Evolutionary conservation across 2,113 vertebrate genomes (phyloP).

Genomic region (Barbus barbus): DNA sequence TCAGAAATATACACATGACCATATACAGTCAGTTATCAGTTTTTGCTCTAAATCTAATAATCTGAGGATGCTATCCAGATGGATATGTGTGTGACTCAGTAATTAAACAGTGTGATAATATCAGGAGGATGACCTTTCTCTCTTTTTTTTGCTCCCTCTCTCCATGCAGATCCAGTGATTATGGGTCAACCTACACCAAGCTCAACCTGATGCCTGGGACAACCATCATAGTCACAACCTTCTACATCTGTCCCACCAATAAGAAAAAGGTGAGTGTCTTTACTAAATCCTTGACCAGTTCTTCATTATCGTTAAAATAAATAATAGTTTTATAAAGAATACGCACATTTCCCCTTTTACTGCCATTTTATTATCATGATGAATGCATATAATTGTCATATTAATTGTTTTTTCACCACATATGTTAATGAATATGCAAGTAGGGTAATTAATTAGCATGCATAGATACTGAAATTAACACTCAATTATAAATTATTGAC

Average conservation of each 20-base stretch:
- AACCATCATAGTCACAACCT: slow-evolving; percentile 90
- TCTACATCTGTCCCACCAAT: slow-evolving; percentile 96
- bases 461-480: not conserved
- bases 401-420: not conserved
- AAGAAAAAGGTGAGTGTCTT: slow-evolving; percentile 88
- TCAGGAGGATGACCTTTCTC: not conserved
- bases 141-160: not conserved
- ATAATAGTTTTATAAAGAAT: not conserved
- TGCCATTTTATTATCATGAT: not conserved
- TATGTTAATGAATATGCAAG: slow-evolving; percentile 10
- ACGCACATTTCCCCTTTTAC: not conserved
- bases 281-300: not conserved
- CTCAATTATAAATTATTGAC: not conserved
- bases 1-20: not conserved
- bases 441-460: not conserved
- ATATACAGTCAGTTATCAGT: not conserved
- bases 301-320: not conserved
- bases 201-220: slow-evolving; percentile 91
- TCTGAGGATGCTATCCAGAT: not conserved
- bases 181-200: slow-evolving; percentile 92
- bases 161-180: slow-evolving; percentile 88
- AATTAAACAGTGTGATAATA: not conserved
- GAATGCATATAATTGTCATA: not conserved
- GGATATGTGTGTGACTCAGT: not conserved
- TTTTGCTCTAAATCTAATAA: slow-evolving; percentile 6